A percentile compares a stretch with the other conserved stretches of the same genome.
These are phyloP conservation scores for Pogonophryne albipinna DNA, from an alignment of 2,797 vertebrate species.

Conservation along the genomic window DNA sequence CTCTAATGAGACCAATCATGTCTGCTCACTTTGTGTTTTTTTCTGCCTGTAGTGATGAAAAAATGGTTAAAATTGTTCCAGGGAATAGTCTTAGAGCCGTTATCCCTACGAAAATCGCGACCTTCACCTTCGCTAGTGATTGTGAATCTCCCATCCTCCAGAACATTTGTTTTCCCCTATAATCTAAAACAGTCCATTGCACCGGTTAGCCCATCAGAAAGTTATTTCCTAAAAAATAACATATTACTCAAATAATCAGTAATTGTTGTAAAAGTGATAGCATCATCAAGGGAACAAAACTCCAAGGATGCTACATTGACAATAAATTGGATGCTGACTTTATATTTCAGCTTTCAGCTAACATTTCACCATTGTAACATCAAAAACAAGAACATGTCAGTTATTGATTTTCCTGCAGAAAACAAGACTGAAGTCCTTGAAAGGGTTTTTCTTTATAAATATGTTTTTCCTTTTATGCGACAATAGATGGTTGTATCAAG, in stretches of 20 bases:
- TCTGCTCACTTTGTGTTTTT: neutral
- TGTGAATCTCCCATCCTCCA: conserved; percentile 13
- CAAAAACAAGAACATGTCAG: conserved; percentile 2
- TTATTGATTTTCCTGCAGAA: neutral
- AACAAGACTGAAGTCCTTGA: no score
- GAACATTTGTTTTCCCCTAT: conserved; percentile 5
- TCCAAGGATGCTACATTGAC: neutral
- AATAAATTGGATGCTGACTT: neutral
- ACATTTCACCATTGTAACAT: neutral
- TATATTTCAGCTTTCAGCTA: neutral
- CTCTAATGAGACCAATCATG: neutral
- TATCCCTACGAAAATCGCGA: conserved; percentile 59
- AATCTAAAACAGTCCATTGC: neutral
- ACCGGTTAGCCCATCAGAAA: neutral
- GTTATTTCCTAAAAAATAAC: neutral
- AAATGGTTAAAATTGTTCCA: conserved; percentile 43
- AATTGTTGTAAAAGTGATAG: neutral
- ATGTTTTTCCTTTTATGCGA: neutral
- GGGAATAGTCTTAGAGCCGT: conserved; percentile 32
- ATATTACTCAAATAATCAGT: neutral
- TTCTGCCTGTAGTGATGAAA: neutral
- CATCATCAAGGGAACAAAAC: neutral
- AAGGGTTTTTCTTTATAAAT: no score
- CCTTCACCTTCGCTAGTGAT: conserved; percentile 46
- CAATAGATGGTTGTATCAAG: neutral